Evolutionary conservation across 2,797 vertebrate species (phyloP), one percentile per base, ranked within the genome.

Genomic region (Erethizon dorsatum): DNA sequence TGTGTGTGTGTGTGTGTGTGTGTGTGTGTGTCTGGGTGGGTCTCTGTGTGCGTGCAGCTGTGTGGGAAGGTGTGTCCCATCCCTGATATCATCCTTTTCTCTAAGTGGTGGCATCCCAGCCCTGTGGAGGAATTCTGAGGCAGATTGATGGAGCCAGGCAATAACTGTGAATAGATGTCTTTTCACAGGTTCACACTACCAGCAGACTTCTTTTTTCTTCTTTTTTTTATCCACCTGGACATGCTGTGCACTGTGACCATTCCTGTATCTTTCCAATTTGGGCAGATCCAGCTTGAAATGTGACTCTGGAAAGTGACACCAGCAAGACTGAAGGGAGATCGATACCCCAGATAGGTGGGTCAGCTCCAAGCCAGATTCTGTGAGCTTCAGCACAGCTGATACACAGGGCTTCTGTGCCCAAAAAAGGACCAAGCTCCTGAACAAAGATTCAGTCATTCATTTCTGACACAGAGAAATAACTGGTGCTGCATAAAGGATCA

Each of bases 61-160:
- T 47, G 73, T 75, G 24, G 45, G 24, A 75, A 75, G 73, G 8
- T 45, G n/a, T 28, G 3, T 24, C 28, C n/a, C 61, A 83, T n/a
- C 10, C 22, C 50, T 31, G 20, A 71, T 10, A n/a, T 5, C 33
- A 78, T 24, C 17, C 24, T 87, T 91, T 65, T 24, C 41, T 47
- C 26, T 61, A 15, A 93, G 52, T 24, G 5, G 0, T 61, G 65
- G 33, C 67, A 89, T 96, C 82, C 94, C 96, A 95, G 47, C 15
- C 65, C 26, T 82, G 71, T 28, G 95, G 77, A 91, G 95, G 75
- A 97, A 83, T 90, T 63, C 75, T 88, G 75, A 65, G 7, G 5
- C 10, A 94, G 45, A 92, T 0, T 67, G 96, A 94, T 5, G n/a
- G 92, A 95, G 93, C 45, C 69, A 90, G 88, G 91, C 88, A 97